Evolutionary conservation across 2,888 invertebrate genomes (phyloP).

Genomic region (Aspidapion aeneum): DNA sequence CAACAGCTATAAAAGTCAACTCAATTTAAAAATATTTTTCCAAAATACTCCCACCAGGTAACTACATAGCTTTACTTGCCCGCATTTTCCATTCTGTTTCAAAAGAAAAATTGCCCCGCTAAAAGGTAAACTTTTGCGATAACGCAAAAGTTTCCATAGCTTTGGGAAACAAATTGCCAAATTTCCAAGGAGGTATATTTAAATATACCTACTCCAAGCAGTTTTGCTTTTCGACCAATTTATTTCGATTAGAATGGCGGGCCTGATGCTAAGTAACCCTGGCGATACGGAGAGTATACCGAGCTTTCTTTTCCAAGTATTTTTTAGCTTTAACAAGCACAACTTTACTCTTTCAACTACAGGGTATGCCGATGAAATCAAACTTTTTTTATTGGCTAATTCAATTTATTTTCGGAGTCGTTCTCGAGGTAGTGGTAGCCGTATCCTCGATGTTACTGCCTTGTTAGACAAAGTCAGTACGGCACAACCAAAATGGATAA

Average conservation of each 20-base stretch:
- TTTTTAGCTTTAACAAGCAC: too few relatives aligned
- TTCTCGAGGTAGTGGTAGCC: too few relatives aligned
- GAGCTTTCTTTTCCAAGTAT: too few relatives aligned
- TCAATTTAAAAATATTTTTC: not conserved
- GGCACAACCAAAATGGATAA: too few relatives aligned
- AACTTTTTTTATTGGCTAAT: too few relatives aligned
- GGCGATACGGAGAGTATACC: not conserved
- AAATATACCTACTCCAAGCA: constrained; percentile 2
- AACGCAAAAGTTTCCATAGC: not conserved
- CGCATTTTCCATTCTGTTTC: not conserved
- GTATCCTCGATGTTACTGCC: too few relatives aligned
- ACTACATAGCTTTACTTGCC: not conserved
- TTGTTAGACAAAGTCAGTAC: too few relatives aligned
- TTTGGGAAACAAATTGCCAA: constrained; percentile 1
- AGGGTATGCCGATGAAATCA: too few relatives aligned
- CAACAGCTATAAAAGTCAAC: not conserved
- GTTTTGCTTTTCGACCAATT: constrained; percentile 13
- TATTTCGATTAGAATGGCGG: constrained; percentile 22
- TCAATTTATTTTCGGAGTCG: too few relatives aligned
- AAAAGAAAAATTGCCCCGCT: not conserved
- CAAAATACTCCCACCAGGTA: not conserved
- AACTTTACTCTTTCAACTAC: too few relatives aligned
- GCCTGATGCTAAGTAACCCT: not conserved
- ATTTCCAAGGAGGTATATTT: constrained; percentile 8
- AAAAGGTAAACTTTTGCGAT: not conserved